Conservation (phyloP, 2,888 invertebrate species). For the Halictus quadricinctus region DNA sequence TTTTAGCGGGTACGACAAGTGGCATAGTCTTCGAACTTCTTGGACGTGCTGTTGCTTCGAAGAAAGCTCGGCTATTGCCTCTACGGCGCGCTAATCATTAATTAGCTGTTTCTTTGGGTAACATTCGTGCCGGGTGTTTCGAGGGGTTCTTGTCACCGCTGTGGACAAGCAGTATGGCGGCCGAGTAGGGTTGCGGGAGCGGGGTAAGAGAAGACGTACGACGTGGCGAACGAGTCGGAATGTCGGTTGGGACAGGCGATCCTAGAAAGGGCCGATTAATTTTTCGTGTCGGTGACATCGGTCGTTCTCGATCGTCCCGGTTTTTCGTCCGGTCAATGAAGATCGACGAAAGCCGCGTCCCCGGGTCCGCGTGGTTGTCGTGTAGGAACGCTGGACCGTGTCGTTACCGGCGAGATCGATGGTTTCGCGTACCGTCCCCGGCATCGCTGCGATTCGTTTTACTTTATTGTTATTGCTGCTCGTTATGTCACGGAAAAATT, state of each 20-base stretch:
- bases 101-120: conserved; percentile 64
- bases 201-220: conserved; percentile 45
- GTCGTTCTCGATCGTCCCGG: conserved; percentile 49
- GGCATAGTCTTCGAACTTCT: neutral
- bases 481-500: conserved; percentile 15
- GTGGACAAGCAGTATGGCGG: conserved; percentile 20
- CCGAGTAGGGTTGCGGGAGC: neutral
- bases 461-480: conserved; percentile 42
- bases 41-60: conserved; percentile 5
- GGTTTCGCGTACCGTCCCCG: conserved; percentile 34
- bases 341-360: conserved; percentile 51
- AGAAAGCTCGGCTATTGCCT: conserved; percentile 56
- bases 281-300: conserved; percentile 60
- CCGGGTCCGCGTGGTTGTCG: conserved; percentile 32
- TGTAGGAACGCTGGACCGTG: conserved; percentile 38
- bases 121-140: conserved; percentile 47
- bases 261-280: conserved; percentile 59
- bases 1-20: too few relatives aligned
- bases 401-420: conserved; percentile 50
- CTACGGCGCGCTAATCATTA: conserved; percentile 65
- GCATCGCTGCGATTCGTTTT: conserved; percentile 26
- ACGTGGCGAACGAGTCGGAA: conserved; percentile 66
- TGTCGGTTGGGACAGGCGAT: conserved; percentile 59
- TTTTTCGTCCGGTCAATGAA: conserved; percentile 54
- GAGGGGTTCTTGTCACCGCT: conserved; percentile 52